Percentiles rank a stretch among this genome's conserved stretches.
Conservation (phyloP, 2,113 vertebrate genomes). For the Beaufortia kweichowensis region DNA sequence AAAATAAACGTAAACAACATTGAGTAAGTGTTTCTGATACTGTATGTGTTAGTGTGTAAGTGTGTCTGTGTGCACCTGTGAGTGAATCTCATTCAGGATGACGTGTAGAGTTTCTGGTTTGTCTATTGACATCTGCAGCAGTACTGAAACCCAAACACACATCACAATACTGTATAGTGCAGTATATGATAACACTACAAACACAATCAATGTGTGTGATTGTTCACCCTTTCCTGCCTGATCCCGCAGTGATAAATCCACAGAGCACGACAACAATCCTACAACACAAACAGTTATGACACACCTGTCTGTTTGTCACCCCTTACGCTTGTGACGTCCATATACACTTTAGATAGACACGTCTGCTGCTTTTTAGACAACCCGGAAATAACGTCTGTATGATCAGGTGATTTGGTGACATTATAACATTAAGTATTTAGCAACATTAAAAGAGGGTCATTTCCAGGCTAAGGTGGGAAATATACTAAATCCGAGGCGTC, state of each 20-base stretch:
- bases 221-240: conserved; percentile 82
- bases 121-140: conserved; percentile 80
- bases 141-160: conserved; percentile 74
- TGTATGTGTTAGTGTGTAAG: neutral
- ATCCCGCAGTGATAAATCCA: conserved; percentile 75
- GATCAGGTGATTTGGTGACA: too few species aligned
- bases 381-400: too few species aligned
- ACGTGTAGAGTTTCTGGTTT: conserved; percentile 74
- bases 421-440: too few species aligned
- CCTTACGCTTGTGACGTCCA: too few species aligned
- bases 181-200: neutral
- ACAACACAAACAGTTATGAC: conserved; percentile 45
- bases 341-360: too few species aligned
- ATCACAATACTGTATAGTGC: neutral
- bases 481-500: too few species aligned
- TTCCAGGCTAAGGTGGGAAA: too few species aligned
- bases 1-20: too few species aligned
- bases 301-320: too few species aligned
- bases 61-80: conserved; percentile 75
- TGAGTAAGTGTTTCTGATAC: too few species aligned
- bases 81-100: conserved; percentile 82
- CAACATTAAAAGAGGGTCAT: too few species aligned
- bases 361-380: too few species aligned
- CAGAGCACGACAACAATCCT: conserved; percentile 79
- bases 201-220: conserved; percentile 21